Conservation (phyloP, 2,797 vertebrate species). For the Threskiornis aethiopicus region DNA sequence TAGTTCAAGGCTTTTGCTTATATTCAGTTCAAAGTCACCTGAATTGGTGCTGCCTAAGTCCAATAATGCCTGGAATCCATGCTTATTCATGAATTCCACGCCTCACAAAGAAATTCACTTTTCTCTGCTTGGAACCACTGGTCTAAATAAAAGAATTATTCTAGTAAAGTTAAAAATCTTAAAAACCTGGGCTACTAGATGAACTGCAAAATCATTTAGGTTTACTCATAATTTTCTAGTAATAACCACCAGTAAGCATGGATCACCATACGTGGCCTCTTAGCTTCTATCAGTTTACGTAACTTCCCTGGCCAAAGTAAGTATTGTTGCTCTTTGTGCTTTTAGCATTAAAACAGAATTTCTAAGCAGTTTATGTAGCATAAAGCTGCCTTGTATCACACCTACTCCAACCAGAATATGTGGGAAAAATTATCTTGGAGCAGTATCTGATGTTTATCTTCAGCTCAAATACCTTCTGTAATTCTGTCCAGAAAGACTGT, state of each 20-base stretch:
- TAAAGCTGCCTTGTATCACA: conserved; percentile 19
- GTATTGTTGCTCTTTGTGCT: background rate
- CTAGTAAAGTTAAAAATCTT: background rate
- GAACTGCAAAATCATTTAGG: background rate
- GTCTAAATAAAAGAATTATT: background rate
- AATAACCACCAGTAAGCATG: background rate
- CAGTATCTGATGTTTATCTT: background rate
- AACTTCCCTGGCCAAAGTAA: background rate
- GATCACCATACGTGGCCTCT: background rate
- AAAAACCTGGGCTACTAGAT: background rate
- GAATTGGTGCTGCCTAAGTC: background rate
- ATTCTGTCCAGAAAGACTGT: conserved; percentile 9
- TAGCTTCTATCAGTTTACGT: background rate
- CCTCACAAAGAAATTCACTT: background rate
- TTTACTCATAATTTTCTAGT: background rate
- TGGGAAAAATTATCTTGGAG: conserved; percentile 10
- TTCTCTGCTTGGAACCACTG: background rate
- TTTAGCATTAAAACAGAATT: background rate
- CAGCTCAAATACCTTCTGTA: conserved; percentile 7
- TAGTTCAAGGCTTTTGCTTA: background rate
- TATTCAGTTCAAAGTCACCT: background rate
- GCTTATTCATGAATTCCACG: background rate
- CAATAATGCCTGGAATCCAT: background rate
- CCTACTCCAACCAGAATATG: conserved; percentile 7
- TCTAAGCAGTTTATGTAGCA: background rate